These are phyloP conservation scores for Sialis fuliginosa DNA, from an alignment of 2,888 invertebrate genomes.

Conservation along the genomic window DNA sequence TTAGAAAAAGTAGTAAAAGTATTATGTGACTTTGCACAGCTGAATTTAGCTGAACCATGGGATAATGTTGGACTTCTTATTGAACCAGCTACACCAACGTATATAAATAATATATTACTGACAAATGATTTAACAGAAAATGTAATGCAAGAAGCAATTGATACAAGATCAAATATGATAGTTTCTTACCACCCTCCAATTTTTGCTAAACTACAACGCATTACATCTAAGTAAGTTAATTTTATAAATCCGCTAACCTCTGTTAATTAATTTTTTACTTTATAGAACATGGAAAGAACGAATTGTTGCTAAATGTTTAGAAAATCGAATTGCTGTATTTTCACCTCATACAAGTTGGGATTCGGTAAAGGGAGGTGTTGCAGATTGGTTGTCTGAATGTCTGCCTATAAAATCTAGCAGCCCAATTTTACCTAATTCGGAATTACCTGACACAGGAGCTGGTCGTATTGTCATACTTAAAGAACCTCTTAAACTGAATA, in stretches of 20 bases:
- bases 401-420: conserved; percentile 29
- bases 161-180: conserved; percentile 53
- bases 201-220: conserved; percentile 64
- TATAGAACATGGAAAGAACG: conserved; percentile 60
- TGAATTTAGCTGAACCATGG: conserved; percentile 65
- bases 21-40: conserved; percentile 52
- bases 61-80: conserved; percentile 89
- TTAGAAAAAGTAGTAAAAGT: conserved; percentile 33
- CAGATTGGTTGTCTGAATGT: conserved; percentile 76
- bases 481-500: conserved; percentile 31
- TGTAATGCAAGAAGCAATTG: conserved; percentile 67
- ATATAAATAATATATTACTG: conserved; percentile 49
- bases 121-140: conserved; percentile 87
- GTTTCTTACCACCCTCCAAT: conserved; percentile 94
- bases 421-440: conserved; percentile 23
- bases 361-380: conserved; percentile 64
- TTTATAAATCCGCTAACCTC: background rate
- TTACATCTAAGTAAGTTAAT: conserved; percentile 49
- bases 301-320: conserved; percentile 60
- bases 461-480: conserved; percentile 36
- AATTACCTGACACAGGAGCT: conserved; percentile 29
- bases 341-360: conserved; percentile 92
- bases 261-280: conserved; percentile 8
- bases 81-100: conserved; percentile 41
- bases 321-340: conserved; percentile 72